Evolutionary conservation across 2,888 invertebrate genomes (phyloP), one percentile per base, ranked within the genome.

Genomic region (Sialis lutaria): DNA sequence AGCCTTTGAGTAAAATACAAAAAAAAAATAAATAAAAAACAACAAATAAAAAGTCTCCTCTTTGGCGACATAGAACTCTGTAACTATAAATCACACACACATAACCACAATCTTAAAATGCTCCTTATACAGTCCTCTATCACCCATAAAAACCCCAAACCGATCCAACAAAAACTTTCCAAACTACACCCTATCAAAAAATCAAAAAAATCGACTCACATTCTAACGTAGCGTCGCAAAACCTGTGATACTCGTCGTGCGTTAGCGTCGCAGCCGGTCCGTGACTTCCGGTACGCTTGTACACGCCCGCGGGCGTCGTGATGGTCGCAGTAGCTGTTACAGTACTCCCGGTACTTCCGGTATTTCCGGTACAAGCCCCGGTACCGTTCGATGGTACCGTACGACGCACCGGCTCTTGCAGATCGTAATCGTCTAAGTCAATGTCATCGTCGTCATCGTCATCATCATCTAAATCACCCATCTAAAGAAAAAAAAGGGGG

Each of bases 141-240:
- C 22, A 22, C 4, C 22, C 4, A 22, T 22, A 22, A 22, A 22
- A 22, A 22, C 4, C 22, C 22, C 22, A 22, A 22, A 2, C 22
- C 22, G 22, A 22, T 22, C 22, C 4, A 22, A 2, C 22, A 22
- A 22, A 22, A 22, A 22, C 2, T n/a, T n/a, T n/a, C n/a, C 22
- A 22, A 4, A 22, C 4, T 22, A 22, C 22, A 22, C 22, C 22
- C 22, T 4, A 22, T 22, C 22, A 22, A 22, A 22, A 22, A 22
- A 22, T 2, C 2, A 22, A 22, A 22, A 22, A 12, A n/a, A 52
- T 45, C 58, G 56, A 59, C 72, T 64, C 80, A 82, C 82, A 82
- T 76, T 87, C 86, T 56, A 85, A 74, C 61, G 82, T 79, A 61
- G 77, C 75, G 68, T 83, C 82, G 69, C 79, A 81, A 69, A 81